phyloP scores from a whole-genome alignment of 2,797 vertebrate species.

The Sternarchorhynchus goeldii region DNA sequence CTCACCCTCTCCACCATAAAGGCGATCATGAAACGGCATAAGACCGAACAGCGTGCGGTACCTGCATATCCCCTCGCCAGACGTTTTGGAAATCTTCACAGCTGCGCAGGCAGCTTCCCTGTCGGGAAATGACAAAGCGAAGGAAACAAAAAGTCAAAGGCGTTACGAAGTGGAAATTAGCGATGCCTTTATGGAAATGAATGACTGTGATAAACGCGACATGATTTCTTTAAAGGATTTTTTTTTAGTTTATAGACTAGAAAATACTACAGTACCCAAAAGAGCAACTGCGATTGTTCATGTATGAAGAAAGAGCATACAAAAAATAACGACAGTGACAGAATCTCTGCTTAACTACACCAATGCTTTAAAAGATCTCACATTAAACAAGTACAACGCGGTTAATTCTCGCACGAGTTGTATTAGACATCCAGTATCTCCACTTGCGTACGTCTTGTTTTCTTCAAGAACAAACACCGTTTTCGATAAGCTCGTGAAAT shows the following conservation, averaged over 20 bases:
- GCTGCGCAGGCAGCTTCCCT: constrained; percentile 67
- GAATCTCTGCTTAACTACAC: background rate
- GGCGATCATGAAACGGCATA: constrained; percentile 32
- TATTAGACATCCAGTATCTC: too few relatives aligned
- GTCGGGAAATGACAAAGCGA: constrained; percentile 66
- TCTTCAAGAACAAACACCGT: too few relatives aligned
- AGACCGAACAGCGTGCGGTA: constrained; percentile 67
- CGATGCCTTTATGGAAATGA: constrained; percentile 70
- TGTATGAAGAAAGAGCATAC: constrained; percentile 65
- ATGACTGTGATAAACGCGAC: constrained; percentile 62
- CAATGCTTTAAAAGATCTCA: too few relatives aligned
- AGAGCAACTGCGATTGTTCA: constrained; percentile 62
- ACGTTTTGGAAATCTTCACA: constrained; percentile 67
- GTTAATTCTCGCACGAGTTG: too few relatives aligned
- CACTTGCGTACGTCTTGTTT: too few relatives aligned
- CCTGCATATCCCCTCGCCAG: constrained; percentile 65
- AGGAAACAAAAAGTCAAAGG: constrained; percentile 66
- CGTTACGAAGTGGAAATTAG: constrained; percentile 67
- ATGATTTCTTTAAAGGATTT: constrained; percentile 60
- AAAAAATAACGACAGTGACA: constrained; percentile 36
- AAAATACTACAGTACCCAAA: constrained; percentile 29
- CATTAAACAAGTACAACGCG: too few relatives aligned
- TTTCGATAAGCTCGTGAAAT: too few relatives aligned
- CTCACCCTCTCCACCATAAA: constrained; percentile 63
- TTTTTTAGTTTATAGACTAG: constrained; percentile 12